Evolutionary conservation across 2,113 vertebrate species (phyloP).

Genomic region (cattle (Bos taurus)): ARS-UCD2.0 NC_037340.1:69084001-69084500

Average conservation of each 20-base stretch:
- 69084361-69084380: not conserved
- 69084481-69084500: too few species aligned
- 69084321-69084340: not conserved
- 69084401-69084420: not conserved
- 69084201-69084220: not conserved
- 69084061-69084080: not conserved
- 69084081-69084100: not conserved
- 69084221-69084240: not conserved
- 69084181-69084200: not conserved
- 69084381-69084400: not conserved
- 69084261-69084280: not conserved
- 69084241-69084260: not conserved
- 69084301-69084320: not conserved
- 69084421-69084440: not conserved
- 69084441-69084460: not conserved
- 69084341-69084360: not conserved
- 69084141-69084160: not conserved
- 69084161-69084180: not conserved
- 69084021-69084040: not conserved
- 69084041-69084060: not conserved
- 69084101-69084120: not conserved
- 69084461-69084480: too few species aligned
- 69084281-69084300: not conserved
- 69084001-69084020: not conserved
- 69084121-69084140: rapidly evolving